Evolutionary conservation across 23 tunicate genomes (phyloP).

Genomic region (Ascidia mentula): DNA sequence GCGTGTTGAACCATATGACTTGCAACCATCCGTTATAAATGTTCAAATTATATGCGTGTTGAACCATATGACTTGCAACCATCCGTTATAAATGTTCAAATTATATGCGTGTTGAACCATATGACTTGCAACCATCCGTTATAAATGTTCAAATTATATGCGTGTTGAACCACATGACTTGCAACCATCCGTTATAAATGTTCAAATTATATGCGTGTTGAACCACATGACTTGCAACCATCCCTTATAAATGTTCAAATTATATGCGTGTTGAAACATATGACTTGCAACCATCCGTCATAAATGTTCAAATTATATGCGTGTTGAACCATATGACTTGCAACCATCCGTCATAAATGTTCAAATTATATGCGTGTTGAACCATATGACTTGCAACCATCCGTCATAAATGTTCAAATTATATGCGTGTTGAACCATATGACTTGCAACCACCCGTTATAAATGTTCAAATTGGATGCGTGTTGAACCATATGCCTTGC

Average conservation of each 20-base stretch:
- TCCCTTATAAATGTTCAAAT: no score
- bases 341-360: no score
- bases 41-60: conserved; percentile 23
- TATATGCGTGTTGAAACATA: conserved; percentile 10
- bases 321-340: background rate
- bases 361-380: conserved; percentile 23
- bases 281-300: conserved; percentile 23
- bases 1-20: background rate
- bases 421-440: conserved; percentile 9
- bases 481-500: background rate
- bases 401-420: no score
- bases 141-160: no score
- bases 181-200: no score
- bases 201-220: conserved; percentile 25
- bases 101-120: conserved; percentile 14
- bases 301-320: no score
- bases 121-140: conserved; percentile 19
- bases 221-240: conserved; percentile 7
- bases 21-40: no score
- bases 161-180: background rate
- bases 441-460: conserved; percentile 26
- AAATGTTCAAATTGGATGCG: no score
- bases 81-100: no score
- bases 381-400: conserved; percentile 9
- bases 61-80: conserved; percentile 11